phyloP scores from a whole-genome alignment of 1,140 invertebrate species.

The Drosophila takahashii region DNA sequence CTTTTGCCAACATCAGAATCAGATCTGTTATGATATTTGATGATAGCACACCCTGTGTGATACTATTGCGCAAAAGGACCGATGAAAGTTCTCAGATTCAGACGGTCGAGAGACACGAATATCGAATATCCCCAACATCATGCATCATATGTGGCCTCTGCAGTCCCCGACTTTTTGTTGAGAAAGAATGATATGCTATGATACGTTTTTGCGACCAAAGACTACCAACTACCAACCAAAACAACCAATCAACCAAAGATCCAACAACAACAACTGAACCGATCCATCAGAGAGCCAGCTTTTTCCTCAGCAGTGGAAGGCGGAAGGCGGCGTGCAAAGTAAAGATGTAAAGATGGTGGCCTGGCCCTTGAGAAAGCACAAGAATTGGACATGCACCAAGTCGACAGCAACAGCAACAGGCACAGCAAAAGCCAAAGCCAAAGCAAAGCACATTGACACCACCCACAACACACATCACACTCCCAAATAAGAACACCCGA shows the following conservation, averaged over 20 bases:
- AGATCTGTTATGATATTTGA: conserved; percentile 24
- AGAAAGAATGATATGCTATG: conserved; percentile 61
- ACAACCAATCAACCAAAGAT: conserved; percentile 42
- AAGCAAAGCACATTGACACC: conserved; percentile 38
- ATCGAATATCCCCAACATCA: conserved; percentile 81
- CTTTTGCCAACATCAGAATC: conserved; percentile 56
- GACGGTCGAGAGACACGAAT: conserved; percentile 60
- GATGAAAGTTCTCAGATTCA: conserved; percentile 49
- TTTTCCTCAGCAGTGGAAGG: conserved; percentile 40
- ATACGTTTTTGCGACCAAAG: conserved; percentile 13
- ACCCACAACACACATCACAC: conserved; percentile 32
- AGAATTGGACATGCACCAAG: conserved; percentile 42
- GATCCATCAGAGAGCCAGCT: conserved; percentile 39
- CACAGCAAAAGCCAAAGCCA: conserved; percentile 26
- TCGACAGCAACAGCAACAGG: conserved; percentile 13
- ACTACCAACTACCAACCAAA: conserved; percentile 31
- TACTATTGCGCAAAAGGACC: conserved; percentile 61
- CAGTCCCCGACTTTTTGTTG: conserved; percentile 65
- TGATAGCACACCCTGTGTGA: conserved; percentile 14
- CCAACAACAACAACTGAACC: conserved; percentile 37
- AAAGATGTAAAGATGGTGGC: conserved; percentile 28
- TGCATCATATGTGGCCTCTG: conserved; percentile 84
- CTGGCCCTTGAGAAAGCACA: conserved; percentile 27
- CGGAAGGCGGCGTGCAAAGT: conserved; percentile 38
- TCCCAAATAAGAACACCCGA: conserved; percentile 27